Percentiles rank a stretch among this genome's conserved stretches.
phyloP scores from a whole-genome alignment of 2,797 vertebrate species.

The Podarcis lilfordi region DNA sequence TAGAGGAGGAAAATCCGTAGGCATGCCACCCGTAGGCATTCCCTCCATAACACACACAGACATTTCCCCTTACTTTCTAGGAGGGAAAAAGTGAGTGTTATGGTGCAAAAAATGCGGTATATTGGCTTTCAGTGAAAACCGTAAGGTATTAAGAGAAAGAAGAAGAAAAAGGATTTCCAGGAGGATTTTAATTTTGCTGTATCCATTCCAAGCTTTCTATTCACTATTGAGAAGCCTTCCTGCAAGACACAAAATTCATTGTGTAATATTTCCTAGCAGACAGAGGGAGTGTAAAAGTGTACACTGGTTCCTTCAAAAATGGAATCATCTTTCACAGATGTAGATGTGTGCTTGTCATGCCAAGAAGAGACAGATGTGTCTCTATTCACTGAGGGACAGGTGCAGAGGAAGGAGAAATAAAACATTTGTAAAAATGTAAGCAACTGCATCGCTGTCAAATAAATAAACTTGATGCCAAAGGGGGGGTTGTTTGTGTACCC shows the following conservation, averaged over 20 bases:
- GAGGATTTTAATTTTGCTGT: conserved; percentile 66
- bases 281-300: conserved; percentile 79
- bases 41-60: no score
- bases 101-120: neutral
- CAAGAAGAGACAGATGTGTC: conserved; percentile 88
- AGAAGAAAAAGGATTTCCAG: conserved; percentile 43
- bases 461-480: conserved; percentile 83
- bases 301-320: conserved; percentile 80
- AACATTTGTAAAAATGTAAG: conserved; percentile 86
- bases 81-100: no score
- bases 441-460: conserved; percentile 83
- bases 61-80: no score
- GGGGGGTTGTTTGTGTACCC: conserved; percentile 69
- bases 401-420: conserved; percentile 86
- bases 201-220: conserved; percentile 69
- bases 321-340: conserved; percentile 84
- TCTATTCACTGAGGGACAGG: conserved; percentile 86
- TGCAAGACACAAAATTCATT: conserved; percentile 80
- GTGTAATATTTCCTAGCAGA: conserved; percentile 75
- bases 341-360: conserved; percentile 83
- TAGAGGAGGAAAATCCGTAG: no score
- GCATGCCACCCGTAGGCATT: no score
- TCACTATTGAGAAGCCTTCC: conserved; percentile 76
- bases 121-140: conserved; percentile 43
- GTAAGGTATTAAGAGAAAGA: neutral